Evolutionary conservation across 2,113 vertebrate genomes (phyloP).

Genomic region (Oncorhynchus nerka): DNA sequence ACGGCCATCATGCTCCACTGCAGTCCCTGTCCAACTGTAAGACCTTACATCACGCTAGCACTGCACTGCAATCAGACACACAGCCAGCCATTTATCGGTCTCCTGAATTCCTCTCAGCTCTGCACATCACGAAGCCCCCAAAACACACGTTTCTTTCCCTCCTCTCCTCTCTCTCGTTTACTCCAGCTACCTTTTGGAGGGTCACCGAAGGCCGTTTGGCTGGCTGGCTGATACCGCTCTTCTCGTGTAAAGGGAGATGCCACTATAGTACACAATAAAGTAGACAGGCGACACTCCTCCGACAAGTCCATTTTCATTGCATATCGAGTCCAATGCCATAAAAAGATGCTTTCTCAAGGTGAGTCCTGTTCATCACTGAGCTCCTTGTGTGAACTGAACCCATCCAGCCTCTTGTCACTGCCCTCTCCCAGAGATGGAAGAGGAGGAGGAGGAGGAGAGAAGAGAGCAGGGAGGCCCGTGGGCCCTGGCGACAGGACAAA

Average conservation of each 20-base stretch:
- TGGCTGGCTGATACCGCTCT: too few relatives aligned
- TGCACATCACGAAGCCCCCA: neutral
- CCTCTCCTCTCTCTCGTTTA: neutral
- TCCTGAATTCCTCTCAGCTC: neutral
- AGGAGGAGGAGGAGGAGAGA: neutral
- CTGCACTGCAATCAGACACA: neutral
- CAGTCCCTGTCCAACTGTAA: too few relatives aligned
- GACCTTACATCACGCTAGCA: neutral
- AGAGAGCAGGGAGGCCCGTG: neutral
- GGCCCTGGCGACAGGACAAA: slow-evolving; percentile 2
- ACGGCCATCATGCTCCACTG: neutral
- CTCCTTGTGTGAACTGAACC: neutral
- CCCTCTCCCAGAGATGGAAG: neutral
- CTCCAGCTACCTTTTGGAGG: too few relatives aligned
- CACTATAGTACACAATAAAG: too few relatives aligned
- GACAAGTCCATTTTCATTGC: too few relatives aligned
- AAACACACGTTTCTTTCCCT: too few relatives aligned
- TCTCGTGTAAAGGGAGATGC: too few relatives aligned
- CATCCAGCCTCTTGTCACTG: neutral
- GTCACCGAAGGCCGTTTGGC: too few relatives aligned
- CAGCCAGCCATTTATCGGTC: neutral
- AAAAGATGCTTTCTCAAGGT: neutral
- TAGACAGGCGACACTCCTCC: too few relatives aligned
- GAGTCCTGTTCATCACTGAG: neutral
- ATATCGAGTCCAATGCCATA: neutral